A percentile compares a stretch with the other conserved stretches of the same genome.
phyloP scores from a whole-genome alignment of 2,113 vertebrate species.

The Pachycephala philippinensis region DNA sequence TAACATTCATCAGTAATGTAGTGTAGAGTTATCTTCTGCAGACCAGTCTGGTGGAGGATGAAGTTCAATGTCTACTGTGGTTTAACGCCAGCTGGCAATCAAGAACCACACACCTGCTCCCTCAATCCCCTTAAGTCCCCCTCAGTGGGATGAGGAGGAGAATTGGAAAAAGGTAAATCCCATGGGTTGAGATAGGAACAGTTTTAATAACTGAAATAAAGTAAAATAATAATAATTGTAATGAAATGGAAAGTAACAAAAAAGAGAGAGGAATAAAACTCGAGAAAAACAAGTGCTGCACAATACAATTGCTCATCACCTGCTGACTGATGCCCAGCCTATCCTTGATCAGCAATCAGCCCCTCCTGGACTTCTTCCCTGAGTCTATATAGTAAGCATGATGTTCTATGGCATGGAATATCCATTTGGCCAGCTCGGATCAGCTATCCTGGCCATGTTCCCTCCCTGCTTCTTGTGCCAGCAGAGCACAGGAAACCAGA shows the following conservation, averaged over 20 bases:
- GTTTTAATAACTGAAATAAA: neutral
- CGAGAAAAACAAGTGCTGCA: neutral
- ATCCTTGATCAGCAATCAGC: neutral
- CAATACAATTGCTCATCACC: neutral
- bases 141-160: neutral
- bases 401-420: neutral
- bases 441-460: neutral
- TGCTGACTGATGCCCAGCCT: neutral
- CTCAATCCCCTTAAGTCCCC: neutral
- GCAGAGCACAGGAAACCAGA: neutral
- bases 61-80: neutral
- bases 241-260: neutral
- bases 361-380: neutral
- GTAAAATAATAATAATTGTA: neutral
- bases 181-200: neutral
- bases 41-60: neutral
- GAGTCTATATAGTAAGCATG: neutral
- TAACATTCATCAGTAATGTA: neutral
- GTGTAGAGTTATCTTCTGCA: neutral
- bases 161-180: neutral
- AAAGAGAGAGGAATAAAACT: neutral
- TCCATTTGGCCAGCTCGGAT: neutral
- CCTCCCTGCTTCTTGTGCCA: neutral
- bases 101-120: neutral
- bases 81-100: neutral